These are phyloP conservation scores for Lumbricus terrestris DNA, from an alignment of 2,888 invertebrate genomes.

Conservation along the genomic window DNA sequence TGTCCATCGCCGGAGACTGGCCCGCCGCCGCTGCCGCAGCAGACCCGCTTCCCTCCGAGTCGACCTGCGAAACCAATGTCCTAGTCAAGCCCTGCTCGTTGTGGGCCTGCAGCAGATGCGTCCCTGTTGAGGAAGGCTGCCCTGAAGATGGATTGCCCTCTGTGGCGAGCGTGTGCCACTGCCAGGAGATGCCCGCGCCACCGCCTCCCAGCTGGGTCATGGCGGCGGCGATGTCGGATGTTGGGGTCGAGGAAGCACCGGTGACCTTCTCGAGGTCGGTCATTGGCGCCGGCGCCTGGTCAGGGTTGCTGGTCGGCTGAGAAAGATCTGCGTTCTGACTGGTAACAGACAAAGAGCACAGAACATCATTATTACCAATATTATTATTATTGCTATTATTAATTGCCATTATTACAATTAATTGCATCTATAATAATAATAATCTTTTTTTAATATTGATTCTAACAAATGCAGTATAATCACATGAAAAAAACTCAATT, in stretches of 20 bases:
- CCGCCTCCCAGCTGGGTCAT: background rate
- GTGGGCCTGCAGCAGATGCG: background rate
- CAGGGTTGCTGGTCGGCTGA: background rate
- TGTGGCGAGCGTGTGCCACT: background rate
- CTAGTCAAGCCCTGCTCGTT: background rate
- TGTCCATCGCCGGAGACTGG: background rate
- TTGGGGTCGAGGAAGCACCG: background rate
- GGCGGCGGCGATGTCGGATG: background rate
- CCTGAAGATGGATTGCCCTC: background rate
- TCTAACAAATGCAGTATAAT: too few species aligned
- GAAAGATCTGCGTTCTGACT: background rate
- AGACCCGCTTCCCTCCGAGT: background rate
- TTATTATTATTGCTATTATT: background rate
- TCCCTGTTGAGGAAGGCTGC: background rate
- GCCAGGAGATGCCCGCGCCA: background rate
- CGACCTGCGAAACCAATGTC: background rate
- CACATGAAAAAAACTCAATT: too few species aligned
- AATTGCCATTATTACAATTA: background rate
- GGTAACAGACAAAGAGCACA: background rate
- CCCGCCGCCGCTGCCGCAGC: background rate
- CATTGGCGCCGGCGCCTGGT: background rate
- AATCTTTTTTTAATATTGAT: too few species aligned
- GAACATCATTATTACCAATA: background rate
- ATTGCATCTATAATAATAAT: background rate
- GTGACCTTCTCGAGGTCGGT: background rate